Percentiles rank a stretch among this genome's conserved stretches.
Conservation (phyloP, 2,113 vertebrate species). For the Bagarius yarrelli region DNA sequence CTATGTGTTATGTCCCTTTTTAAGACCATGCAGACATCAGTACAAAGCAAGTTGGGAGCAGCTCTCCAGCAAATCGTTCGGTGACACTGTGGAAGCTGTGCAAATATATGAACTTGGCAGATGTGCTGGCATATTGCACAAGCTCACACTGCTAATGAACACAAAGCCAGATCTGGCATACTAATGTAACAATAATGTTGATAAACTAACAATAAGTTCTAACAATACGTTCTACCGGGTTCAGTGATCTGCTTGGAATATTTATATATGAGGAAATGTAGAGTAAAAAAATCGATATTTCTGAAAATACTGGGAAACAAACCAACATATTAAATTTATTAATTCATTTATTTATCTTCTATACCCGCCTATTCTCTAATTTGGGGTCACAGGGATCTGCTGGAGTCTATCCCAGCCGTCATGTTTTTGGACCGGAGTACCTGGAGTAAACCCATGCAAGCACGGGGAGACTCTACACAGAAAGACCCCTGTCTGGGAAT, state of each 20-base stretch:
- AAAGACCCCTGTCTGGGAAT: no score
- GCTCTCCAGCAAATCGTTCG: slow-evolving; percentile 43
- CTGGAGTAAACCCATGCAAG: no score
- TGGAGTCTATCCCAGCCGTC: no score
- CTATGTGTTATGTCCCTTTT: background rate
- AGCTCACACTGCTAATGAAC: slow-evolving; percentile 28
- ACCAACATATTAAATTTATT: background rate
- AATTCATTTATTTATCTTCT: no score
- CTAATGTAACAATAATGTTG: slow-evolving; percentile 30
- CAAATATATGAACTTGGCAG: slow-evolving; percentile 47
- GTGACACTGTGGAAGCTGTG: slow-evolving; percentile 41
- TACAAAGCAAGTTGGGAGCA: slow-evolving; percentile 26
- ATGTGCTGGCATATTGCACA: slow-evolving; percentile 38
- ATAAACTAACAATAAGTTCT: slow-evolving; percentile 25
- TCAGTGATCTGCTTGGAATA: background rate
- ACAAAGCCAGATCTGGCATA: slow-evolving; percentile 24
- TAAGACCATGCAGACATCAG: slow-evolving; percentile 6
- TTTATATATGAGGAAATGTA: background rate
- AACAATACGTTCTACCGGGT: background rate
- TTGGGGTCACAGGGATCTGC: no score
- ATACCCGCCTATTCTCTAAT: no score
- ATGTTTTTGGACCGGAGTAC: no score
- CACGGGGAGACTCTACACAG: no score
- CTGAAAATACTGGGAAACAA: background rate
- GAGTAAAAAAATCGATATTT: background rate